Base-by-base conservation (phyloP, 1,140 invertebrate species). In the Rhagoletis zephyria region DNA sequence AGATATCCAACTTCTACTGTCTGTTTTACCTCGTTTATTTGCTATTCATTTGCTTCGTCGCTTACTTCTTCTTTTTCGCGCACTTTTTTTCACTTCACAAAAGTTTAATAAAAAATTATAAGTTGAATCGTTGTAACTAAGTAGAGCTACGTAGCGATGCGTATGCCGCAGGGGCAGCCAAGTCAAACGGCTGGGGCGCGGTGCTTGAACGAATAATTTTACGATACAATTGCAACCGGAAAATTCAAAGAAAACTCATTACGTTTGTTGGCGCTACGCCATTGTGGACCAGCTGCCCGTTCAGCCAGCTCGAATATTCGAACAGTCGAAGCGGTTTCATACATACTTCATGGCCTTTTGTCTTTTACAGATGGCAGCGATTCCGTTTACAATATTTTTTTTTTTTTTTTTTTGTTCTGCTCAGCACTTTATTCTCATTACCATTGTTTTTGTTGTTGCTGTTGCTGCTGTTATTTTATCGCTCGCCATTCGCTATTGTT, bases 181-280 rank as follows among this genome's bases (percentile, higher is more conserved):
- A 81, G 74, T 81, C 74, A 81, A 81, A 30, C 48, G 74, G 30
- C 48, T 56, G 48, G 45, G 48, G 74, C 74, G 30, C 14, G n/a
- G 45, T 59, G 48, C 7, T 81, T 51, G 48, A 81, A 81, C 48
- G 74, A 81, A 81, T 81, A 81, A 81, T 81, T 81, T 81, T 56
- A 81, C 74, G 48, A 81, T 81, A 81, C 74, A 81, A 81, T 81
- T 81, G 74, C 48, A 81, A n/a, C n/a, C 48, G 48, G 74, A 51
- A 51, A 56, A 81, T 81, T 56, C 74, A 81, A 81, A 81, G 74
- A 81, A 81, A 81, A 81, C 74, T 81, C 74, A 81, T 81, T 81
- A 81, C 74, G 56, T 81, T 81, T 81, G 74, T 81, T 81, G 42
- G 40, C 67, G 67, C 67, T 45, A 14, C 67, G 7, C 16, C 42